These are phyloP conservation scores for Ovibos moschatus DNA, from an alignment of 2,113 vertebrate species.

Conservation along the genomic window DNA sequence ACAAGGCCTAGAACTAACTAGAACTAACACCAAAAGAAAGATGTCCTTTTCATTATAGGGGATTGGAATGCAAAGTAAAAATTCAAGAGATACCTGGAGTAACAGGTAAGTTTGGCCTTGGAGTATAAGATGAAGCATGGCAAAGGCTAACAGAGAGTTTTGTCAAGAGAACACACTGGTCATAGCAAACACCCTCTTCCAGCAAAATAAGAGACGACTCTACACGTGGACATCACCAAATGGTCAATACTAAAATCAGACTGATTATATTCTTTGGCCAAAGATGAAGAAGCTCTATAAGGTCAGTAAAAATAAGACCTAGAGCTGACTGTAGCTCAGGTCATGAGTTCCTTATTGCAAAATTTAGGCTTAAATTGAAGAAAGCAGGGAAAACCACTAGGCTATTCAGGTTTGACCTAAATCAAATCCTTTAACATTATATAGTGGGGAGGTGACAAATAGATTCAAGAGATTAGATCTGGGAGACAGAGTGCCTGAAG, in stretches of 20 bases:
- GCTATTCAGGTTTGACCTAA: not conserved
- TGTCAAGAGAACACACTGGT: not conserved
- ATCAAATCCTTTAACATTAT: not conserved
- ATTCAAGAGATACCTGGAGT: not conserved
- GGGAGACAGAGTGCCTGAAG: not conserved
- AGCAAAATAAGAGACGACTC: not conserved
- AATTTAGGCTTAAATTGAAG: not conserved
- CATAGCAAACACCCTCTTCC: not conserved
- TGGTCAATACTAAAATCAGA: not conserved
- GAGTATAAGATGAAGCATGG: not conserved
- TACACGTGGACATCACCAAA: not conserved
- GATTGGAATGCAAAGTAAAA: not conserved
- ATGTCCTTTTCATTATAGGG: not conserved
- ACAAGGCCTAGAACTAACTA: not conserved
- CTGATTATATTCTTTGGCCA: not conserved
- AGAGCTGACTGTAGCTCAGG: not conserved
- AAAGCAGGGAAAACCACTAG: not conserved
- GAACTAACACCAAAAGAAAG: not conserved
- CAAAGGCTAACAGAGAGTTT: not conserved
- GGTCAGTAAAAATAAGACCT: not conserved
- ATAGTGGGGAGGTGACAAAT: not conserved
- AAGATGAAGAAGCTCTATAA: not conserved
- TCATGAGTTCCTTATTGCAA: not conserved
- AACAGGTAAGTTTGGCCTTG: not conserved
- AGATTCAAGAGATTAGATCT: not conserved